Base-by-base conservation (phyloP, 2,113 vertebrate species). In the Cnemophilus loriae region DNA sequence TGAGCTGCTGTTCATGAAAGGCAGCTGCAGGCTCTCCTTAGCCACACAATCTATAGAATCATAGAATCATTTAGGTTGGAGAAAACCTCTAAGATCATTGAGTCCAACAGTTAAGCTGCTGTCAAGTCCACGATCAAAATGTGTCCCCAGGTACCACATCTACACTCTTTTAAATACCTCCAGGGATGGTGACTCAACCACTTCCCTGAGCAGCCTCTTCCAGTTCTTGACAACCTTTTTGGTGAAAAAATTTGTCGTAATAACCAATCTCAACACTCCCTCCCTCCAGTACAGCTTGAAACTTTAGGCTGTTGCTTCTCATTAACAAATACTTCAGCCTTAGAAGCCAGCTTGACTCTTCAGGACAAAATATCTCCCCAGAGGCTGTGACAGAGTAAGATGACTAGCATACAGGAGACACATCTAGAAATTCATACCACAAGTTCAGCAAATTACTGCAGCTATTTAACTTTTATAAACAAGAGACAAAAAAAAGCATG, bases 391-490 rank as follows among this genome's bases (percentile, higher is more conserved):
- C 52, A 44, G 19, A 53, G 15, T 15, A 73, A 71, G 18, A 42
- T 0, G 0, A 35, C 2, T 22, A 86, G 67, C 32, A 57, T 18
- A 69, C 1, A 44, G 33, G 8, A 74, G 8, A 60, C 4, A 2
- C 5, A 49, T 37, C 22, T 28, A 46, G 22, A 78, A 90, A 78
- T 67, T 65, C 22, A 49, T n/a, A 37, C 15, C 44, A 1, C 13
- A 71, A 52, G 4, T 65, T n/a, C 28, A n/a, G 21, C 18, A 76
- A 46, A 50, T 68, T 64, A 64, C 39, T 85, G 52, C 42, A 90
- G n/a, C 28, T 50, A 77, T 49, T 71, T 16, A 42, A 27, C 32
- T 85, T 69, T 80, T 63, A 67, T 12, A 63, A 63, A 71, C 5
- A 42, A 33, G 28, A 44, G 6, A 35, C 17, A 52, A 67, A 59